These are phyloP conservation scores for Hyposmocoma kahamanoa DNA, from an alignment of 1,140 invertebrate genomes.

Conservation along the genomic window DNA sequence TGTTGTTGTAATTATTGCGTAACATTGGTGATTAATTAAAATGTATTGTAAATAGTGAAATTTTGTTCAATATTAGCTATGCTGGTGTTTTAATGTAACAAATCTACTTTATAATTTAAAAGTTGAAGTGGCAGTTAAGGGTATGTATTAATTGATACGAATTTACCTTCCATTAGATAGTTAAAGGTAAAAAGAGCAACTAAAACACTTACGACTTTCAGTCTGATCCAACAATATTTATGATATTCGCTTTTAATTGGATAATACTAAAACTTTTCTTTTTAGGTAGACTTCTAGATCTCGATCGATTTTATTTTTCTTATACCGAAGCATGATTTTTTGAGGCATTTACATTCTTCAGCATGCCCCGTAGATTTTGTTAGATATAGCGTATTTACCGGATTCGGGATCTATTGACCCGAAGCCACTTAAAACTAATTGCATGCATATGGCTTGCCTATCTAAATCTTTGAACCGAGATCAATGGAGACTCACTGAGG, in stretches of 20 bases:
- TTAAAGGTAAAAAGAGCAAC: not conserved
- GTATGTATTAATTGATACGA: not conserved
- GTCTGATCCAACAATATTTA: constrained; percentile 47
- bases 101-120: not conserved
- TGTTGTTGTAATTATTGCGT: no score
- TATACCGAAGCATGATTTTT: constrained; percentile 52
- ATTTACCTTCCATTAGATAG: not conserved
- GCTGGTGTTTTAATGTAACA: no score
- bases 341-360: constrained; percentile 35
- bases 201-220: constrained; percentile 23
- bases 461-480: not conserved
- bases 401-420: constrained; percentile 23
- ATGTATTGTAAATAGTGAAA: no score
- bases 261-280: constrained; percentile 42
- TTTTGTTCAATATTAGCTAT: no score
- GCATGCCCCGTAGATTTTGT: constrained; percentile 50
- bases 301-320: constrained; percentile 31
- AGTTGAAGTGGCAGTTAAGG: not conserved
- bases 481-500: no score
- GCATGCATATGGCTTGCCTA: constrained; percentile 28
- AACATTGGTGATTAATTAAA: no score
- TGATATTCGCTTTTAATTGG: constrained; percentile 43
- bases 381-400: constrained; percentile 26
- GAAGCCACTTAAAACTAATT: constrained; percentile 46
- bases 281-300: constrained; percentile 39